A percentile compares a stretch with the other conserved stretches of the same genome.
Evolutionary conservation across 2,797 vertebrate species (phyloP).

Genomic region (Acomys russatus): DNA sequence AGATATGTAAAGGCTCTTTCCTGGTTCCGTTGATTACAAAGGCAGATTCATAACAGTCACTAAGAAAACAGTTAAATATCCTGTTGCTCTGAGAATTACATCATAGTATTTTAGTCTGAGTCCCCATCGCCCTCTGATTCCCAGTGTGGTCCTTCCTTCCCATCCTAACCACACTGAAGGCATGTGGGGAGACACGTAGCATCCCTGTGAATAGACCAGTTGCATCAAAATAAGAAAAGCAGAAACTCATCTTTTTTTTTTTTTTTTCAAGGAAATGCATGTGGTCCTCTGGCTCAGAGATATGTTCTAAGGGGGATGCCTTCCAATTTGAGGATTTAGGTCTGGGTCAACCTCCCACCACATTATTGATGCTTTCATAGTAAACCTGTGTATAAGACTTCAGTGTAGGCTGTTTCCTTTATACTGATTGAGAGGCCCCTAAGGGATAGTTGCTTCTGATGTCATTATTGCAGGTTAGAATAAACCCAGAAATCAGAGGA

Average conservation of each 20-base stretch:
- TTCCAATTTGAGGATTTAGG: background rate
- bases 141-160: background rate
- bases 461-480: background rate
- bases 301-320: background rate
- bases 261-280: background rate
- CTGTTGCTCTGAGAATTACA: background rate
- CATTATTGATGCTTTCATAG: background rate
- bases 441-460: background rate
- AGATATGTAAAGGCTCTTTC: background rate
- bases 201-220: background rate
- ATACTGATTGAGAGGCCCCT: background rate
- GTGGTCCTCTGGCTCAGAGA: background rate
- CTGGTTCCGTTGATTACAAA: background rate
- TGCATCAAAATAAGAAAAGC: background rate
- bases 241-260: background rate
- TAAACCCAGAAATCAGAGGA: background rate
- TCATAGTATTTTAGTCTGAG: background rate
- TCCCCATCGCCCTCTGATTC: background rate
- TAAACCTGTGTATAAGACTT: background rate
- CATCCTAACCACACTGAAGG: background rate
- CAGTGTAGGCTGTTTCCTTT: too few relatives aligned
- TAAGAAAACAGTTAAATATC: background rate
- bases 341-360: background rate
- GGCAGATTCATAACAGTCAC: background rate
- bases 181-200: background rate